A percentile compares a stretch with the other conserved stretches of the same genome.
These are phyloP conservation scores for Callocephalon fimbriatum DNA, from an alignment of 2,113 vertebrate species.

Conservation along the genomic window DNA sequence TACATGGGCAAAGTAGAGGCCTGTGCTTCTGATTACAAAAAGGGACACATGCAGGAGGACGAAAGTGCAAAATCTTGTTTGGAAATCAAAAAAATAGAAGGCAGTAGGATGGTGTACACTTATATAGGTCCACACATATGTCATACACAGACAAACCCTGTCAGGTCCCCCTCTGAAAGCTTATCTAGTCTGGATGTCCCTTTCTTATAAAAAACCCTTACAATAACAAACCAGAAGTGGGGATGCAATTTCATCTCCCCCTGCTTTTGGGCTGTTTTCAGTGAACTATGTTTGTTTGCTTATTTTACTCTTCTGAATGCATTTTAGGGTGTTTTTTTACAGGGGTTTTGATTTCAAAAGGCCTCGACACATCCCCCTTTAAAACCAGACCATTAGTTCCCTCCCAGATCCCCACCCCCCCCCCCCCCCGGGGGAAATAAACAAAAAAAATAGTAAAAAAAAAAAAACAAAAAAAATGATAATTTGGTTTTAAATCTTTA, in stretches of 20 bases:
- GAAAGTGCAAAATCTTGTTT: not conserved
- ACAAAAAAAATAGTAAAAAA: not conserved
- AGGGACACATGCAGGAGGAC: not conserved
- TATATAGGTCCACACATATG: accelerated
- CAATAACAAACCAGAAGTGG: not conserved
- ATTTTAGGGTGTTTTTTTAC: not conserved
- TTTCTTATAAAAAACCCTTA: accelerated
- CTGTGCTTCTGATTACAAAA: not conserved
- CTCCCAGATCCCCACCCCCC: not conserved
- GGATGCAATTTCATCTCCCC: not conserved
- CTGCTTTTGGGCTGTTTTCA: not conserved
- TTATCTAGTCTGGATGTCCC: not conserved
- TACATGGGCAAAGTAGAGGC: not conserved
- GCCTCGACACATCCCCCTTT: not conserved
- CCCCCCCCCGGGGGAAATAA: no score
- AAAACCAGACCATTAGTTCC: not conserved
- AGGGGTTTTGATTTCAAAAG: not conserved
- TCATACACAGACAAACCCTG: not conserved
- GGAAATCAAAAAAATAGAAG: not conserved
- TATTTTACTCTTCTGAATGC: not conserved
- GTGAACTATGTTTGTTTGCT: not conserved
- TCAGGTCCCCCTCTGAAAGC: not conserved
- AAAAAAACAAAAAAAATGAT: no score
- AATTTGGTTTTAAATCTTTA: not conserved
- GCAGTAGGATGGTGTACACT: not conserved